These are phyloP conservation scores for Laticauda laticaudata DNA, from an alignment of 2,113 vertebrate genomes.

Conservation along the genomic window DNA sequence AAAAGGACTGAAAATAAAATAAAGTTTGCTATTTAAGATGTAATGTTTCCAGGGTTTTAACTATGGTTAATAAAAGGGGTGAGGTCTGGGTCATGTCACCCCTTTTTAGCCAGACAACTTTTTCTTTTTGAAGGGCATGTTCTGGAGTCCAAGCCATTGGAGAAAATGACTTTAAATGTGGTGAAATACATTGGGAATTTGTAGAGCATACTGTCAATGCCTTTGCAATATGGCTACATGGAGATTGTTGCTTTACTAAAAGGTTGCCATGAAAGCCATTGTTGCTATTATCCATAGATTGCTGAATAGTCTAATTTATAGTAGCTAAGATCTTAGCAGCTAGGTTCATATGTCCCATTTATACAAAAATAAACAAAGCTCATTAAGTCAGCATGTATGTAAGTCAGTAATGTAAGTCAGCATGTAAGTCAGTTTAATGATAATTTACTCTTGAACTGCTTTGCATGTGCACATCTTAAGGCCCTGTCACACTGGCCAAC, in stretches of 20 bases:
- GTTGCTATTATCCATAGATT: background rate
- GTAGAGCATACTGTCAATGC: background rate
- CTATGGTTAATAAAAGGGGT: background rate
- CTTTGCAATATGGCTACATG: background rate
- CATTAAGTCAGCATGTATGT: background rate
- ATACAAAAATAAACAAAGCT: background rate
- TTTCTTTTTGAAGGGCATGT: background rate
- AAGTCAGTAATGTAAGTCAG: background rate
- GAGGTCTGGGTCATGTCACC: background rate
- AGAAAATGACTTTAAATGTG: background rate
- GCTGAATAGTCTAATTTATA: background rate
- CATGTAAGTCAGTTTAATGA: background rate
- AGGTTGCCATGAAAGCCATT: background rate
- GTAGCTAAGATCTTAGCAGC: background rate
- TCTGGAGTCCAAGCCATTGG: background rate
- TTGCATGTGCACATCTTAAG: background rate
- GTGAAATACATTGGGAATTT: background rate
- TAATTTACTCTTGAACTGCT: background rate
- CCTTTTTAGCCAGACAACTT: background rate
- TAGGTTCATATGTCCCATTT: background rate
- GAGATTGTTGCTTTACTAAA: background rate
- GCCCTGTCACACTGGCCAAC: too few relatives aligned
- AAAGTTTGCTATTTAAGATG: background rate
- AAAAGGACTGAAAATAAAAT: background rate
- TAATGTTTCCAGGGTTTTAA: background rate